Conservation (phyloP, 2,888 invertebrate species). For the Caenorhabditis sp. region DNA sequence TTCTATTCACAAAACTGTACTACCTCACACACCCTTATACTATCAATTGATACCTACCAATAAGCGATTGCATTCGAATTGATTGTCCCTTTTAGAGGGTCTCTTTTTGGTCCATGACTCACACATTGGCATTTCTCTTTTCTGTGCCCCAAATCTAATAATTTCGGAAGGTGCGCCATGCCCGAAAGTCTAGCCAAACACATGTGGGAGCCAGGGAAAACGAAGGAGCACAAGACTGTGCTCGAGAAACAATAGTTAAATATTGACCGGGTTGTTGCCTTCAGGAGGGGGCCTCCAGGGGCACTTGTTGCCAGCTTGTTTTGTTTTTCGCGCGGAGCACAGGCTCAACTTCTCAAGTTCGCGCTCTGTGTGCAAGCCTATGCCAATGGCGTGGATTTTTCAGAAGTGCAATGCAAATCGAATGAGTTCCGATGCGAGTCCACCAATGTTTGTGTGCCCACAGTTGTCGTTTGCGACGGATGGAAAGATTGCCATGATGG, state of each 20-base stretch:
- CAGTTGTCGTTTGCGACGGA: slow-evolving; percentile 69
- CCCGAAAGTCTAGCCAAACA: slow-evolving; percentile 8
- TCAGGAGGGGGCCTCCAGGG: not conserved
- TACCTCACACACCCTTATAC: not conserved
- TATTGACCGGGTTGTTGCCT: slow-evolving; percentile 17
- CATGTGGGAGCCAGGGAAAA: not conserved
- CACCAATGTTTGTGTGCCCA: slow-evolving; percentile 69
- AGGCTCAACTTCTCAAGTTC: no score
- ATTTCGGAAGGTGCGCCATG: not conserved
- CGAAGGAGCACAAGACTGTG: not conserved
- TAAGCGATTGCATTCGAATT: no score
- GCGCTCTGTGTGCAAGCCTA: no score
- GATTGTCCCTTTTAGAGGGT: no score
- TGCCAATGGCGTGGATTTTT: slow-evolving; percentile 7
- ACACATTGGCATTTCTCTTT: no score
- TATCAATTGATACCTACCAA: slow-evolving; percentile 1
- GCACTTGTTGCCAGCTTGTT: slow-evolving; percentile 14
- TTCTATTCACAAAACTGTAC: not conserved
- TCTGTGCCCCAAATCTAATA: no score
- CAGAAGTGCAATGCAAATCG: slow-evolving; percentile 68
- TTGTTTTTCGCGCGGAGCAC: slow-evolving; percentile 25
- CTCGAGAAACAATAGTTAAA: slow-evolving; percentile 53
- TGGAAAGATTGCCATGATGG: slow-evolving; percentile 71
- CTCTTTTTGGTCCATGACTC: no score
- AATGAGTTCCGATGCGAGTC: slow-evolving; percentile 67